These are phyloP conservation scores for Drosophila paramelanica DNA, from an alignment of 2,888 invertebrate genomes.

Conservation along the genomic window DNA sequence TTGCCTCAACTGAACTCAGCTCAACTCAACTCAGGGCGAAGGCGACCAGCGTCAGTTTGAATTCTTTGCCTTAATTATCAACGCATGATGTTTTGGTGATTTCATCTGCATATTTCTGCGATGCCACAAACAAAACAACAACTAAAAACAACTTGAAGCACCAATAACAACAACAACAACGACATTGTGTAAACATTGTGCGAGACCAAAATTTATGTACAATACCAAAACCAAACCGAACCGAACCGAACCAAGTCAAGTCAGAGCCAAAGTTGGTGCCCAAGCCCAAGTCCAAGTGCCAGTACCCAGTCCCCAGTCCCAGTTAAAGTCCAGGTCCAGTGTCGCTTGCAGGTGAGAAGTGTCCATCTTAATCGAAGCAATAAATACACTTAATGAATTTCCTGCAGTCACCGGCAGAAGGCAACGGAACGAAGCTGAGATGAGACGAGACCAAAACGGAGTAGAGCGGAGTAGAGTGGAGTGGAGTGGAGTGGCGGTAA, in stretches of 20 bases:
- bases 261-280: constrained; percentile 12
- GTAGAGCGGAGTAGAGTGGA: background rate
- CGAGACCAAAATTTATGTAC: constrained; percentile 75
- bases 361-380: constrained; percentile 82
- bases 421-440: constrained; percentile 13
- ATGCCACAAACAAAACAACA: constrained; percentile 41
- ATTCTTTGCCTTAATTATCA: constrained; percentile 77
- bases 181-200: constrained; percentile 79
- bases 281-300: constrained; percentile 21
- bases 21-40: constrained; percentile 25
- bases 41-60: constrained; percentile 72
- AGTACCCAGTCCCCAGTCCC: constrained; percentile 14
- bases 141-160: constrained; percentile 15
- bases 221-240: constrained; percentile 48
- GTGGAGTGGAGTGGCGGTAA: constrained; percentile 19
- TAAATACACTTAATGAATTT: constrained; percentile 82
- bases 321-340: constrained; percentile 34
- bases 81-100: constrained; percentile 77
- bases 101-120: constrained; percentile 75
- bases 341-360: constrained; percentile 77
- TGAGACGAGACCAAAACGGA: background rate
- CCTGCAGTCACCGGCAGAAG: constrained; percentile 68
- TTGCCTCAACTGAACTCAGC: background rate
- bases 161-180: constrained; percentile 33
- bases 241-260: constrained; percentile 14